Base-by-base conservation (phyloP, 2,113 vertebrate species). In the Morone chrysops region DNA sequence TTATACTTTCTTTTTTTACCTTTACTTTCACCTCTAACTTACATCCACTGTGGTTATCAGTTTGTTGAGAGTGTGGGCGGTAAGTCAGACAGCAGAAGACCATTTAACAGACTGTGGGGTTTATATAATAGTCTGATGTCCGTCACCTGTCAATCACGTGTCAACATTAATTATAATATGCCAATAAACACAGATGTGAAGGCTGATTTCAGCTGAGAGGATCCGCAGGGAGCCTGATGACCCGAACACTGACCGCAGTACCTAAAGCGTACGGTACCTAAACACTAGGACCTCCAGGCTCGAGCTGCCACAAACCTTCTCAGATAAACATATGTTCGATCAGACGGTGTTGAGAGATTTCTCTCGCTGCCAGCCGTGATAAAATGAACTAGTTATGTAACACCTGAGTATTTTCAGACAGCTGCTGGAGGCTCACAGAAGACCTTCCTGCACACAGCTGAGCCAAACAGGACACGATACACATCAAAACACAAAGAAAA, bases 331-430 rank as follows among this genome's bases (percentile, higher is more conserved):
- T 10, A 11, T 8, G 13, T 54, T 4, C 8, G 43, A 79, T 43
- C 9, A 59, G 51, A 83, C 9, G 61, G 8, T 36, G 22, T 22
- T 53, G 38, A 75, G 62, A 17, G 10, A 16, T 54, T 43, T 36
- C 67, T 67, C 54, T 45, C 67, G 51, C 66, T 47, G 14, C 56
- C 66, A 80, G 69, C 59, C 22, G 17, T 17, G 65, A 53, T 60
- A 75, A 75, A 75, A 83, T 51, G 36, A 74, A 22, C 25, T 51
- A 47, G 16, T 89, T 89, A 72, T 78, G 68, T 82, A 79, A 80
- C 6, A 17, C 8, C 48, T 75, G 63, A 53, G 43, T 65, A 50
- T 76, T 75, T 41, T 71, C 48, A 71, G 72, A 70, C 88, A 81
- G 70, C 60, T 83, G 78, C 70, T 67, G 70, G 63, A 77, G 72